Percentiles rank a stretch among this genome's conserved stretches.
Conservation (phyloP, 2,888 invertebrate species). For the Mechanitis mazaeus region DNA sequence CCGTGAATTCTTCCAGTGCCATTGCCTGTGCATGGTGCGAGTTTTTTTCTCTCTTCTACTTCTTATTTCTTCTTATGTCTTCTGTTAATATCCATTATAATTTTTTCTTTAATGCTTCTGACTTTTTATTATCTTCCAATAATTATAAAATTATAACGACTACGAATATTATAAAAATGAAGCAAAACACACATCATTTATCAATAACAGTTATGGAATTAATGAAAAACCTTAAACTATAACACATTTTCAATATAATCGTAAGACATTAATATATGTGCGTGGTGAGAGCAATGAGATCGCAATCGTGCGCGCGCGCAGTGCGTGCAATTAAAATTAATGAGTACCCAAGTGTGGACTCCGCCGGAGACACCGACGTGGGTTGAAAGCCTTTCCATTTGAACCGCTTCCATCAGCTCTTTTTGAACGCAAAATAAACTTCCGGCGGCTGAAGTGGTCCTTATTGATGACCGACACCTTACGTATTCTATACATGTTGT, state of each 20-base stretch:
- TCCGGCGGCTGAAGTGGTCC: background rate
- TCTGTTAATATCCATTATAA: constrained; percentile 15
- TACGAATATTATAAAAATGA: constrained; percentile 12
- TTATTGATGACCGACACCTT: no score
- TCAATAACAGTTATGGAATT: background rate
- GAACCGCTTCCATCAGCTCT: constrained; percentile 6
- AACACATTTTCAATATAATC: constrained; percentile 1
- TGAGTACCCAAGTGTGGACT: constrained; percentile 35
- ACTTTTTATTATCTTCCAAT: background rate
- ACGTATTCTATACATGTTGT: no score
- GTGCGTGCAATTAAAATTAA: constrained; percentile 57
- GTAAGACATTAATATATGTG: constrained; percentile 11
- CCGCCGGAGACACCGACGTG: constrained; percentile 4
- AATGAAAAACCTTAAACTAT: constrained; percentile 3
- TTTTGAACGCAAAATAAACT: background rate
- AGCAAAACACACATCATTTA: background rate
- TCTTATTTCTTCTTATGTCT: constrained; percentile 27
- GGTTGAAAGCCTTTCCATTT: constrained; percentile 12
- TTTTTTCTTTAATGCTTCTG: background rate
- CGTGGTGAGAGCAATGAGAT: constrained; percentile 25
- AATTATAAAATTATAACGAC: constrained; percentile 11
- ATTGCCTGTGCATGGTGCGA: constrained; percentile 81
- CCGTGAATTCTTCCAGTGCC: constrained; percentile 93
- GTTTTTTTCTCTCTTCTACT: constrained; percentile 38
- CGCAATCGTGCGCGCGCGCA: constrained; percentile 36